Conservation (phyloP, 2,113 vertebrate genomes). For the Apus apus region DNA sequence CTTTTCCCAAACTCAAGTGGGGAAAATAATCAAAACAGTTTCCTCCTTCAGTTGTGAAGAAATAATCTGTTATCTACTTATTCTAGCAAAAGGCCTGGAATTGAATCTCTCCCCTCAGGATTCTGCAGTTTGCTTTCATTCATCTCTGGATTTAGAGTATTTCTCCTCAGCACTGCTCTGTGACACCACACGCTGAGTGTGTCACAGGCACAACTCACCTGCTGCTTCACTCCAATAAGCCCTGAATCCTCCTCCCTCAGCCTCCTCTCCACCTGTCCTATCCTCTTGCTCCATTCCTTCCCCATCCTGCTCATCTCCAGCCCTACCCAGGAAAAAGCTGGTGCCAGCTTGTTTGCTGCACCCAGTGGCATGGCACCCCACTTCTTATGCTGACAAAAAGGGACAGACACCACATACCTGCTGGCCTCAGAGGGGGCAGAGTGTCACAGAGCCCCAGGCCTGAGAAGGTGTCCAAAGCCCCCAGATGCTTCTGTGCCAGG, state of each 20-base stretch:
- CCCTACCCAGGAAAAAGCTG: too few relatives aligned
- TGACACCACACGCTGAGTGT: too few relatives aligned
- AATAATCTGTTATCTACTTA: neutral
- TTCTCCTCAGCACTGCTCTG: neutral
- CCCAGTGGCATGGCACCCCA: neutral
- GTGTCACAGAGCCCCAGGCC: too few relatives aligned
- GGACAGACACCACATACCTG: neutral
- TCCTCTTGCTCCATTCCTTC: neutral
- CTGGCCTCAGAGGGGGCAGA: neutral
- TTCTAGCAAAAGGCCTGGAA: neutral
- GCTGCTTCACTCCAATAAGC: neutral
- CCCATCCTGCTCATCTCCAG: neutral
- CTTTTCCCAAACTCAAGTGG: neutral
- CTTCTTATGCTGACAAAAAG: neutral
- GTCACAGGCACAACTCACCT: neutral
- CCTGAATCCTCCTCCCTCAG: neutral
- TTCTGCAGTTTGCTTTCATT: neutral
- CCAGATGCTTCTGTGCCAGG: neutral
- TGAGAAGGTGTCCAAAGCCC: neutral
- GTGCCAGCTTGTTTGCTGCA: neutral
- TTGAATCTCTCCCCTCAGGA: neutral
- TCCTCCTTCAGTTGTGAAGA: neutral
- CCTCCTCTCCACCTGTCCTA: neutral
- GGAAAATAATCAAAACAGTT: neutral
- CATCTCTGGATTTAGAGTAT: neutral